Base-by-base conservation (phyloP, 2,888 invertebrate species). In the Pyrgus malvae region DNA sequence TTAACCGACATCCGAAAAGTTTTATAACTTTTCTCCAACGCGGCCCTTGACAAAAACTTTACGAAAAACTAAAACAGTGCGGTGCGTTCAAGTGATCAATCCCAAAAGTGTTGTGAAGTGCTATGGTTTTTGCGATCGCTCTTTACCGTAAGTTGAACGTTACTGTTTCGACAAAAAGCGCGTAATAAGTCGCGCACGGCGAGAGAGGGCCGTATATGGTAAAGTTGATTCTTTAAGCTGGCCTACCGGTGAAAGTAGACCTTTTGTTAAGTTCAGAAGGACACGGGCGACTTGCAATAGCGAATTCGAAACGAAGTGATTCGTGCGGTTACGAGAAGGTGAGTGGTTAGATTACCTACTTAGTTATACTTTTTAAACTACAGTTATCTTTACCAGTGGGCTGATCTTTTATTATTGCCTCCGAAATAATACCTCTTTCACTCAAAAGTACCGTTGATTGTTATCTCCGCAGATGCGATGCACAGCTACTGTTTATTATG, bases 211-310 rank as follows among this genome's bases (percentile, higher is more conserved):
- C 82, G 81, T 87, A 74, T 82, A 83, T 81, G 83, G 81, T 78
- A 65, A 70, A 71, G 76, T 79, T 79, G 80, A 78, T 80, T 81
- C 80, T 83, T 74, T 76, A 76, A 69, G 74, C 76, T 75, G 78
- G 67, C 78, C 72, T 69, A 69, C 66, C 67, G 89, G 89, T 89
- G 89, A 90, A 89, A 89, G 89, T 89, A 85, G 79, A 88, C 85
- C 88, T 87, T n/a, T 87, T 83, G 83, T 83, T 83, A 78, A 81
- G 86, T 88, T 87, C 85, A 80, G 83, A 89, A 89, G 89, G 89
- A 88, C 87, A 84, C 81, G 69, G 78, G 72, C 74, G 65, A 75
- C 72, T 76, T 81, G 83, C 79, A 78, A 82, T 77, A 73, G 74
- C 80, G n/a, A n/a, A n/a, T n/a, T 78, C 80, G 80, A 74, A 80